Base-by-base conservation (phyloP, 2,888 invertebrate species). In the Hydrotaea cyrtoneurina region DNA sequence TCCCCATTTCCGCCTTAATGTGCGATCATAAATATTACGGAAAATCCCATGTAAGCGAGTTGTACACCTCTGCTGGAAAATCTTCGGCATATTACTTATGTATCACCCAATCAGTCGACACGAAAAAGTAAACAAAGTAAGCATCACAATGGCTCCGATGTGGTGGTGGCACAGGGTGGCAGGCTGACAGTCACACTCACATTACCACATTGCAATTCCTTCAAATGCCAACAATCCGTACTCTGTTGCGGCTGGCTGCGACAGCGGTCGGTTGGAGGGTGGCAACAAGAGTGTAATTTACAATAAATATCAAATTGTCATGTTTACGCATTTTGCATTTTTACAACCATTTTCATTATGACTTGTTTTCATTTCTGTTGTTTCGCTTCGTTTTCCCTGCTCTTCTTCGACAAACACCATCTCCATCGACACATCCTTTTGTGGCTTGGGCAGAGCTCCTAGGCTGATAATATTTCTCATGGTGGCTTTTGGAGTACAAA, bases 251-350 rank as follows among this genome's bases (percentile, higher is more conserved):
- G 23, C 13, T 69, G 43, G 36, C 17, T 64, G 31, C 1, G 39
- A 8, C 39, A 39, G 39, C 8, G 39, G 39, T 39, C 1, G 39
- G 13, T 4, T 1, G 26, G 15, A 39, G 66, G 19, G 66, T n/a
- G 39, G 43, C 21, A 43, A 59, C 62, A 69, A 59, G 36, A 43
- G 57, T 23, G 23, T 74, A 78, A 84, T 77, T 78, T 77, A 82
- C 82, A 82, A 84, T 84, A 80, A 79, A 84, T 82, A 74, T 84
- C 82, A 86, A 84, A 86, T 84, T 82, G 82, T 82, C 84, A 80
- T 86, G 86, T 86, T 86, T 82, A 86, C 82, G 84, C 84, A 84
- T 82, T 86, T 86, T 82, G 79, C 82, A 82, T 80, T 74, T 59
- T 73, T 74, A 74, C 43, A 78, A 75, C 71, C 73, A 43, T 74